Base-by-base conservation (phyloP, 2,888 invertebrate species). In the Aelia acuminata region DNA sequence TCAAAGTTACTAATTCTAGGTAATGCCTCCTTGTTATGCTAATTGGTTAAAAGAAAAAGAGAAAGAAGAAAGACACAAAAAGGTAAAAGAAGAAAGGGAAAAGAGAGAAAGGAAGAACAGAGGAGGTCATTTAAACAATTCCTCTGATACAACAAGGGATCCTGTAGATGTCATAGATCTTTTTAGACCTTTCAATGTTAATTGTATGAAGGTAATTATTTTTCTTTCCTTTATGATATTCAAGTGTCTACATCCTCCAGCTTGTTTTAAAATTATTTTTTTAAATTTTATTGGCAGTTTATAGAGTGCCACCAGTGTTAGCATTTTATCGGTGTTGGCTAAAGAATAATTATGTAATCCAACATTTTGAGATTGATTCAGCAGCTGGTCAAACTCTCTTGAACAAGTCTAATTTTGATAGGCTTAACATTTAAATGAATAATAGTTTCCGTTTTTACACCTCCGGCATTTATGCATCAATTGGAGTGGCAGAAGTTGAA, bases 1-100 rank as follows among this genome's bases (percentile, higher is more conserved):
- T 80, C 47, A 35, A 1, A 20, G 39, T 84, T 70, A 22, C 39
- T 20, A 87, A 31, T 50, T 85, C 43, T 57, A 90, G 90, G 97
- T 99, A 89, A 99, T 99, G 99, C 99, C 99, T 15, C 98, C 97
- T 0, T 96, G 96, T 92, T 96, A 98, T 3, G 98, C 98, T 4
- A 95, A 95, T 91, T 97, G 96, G 96, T 92, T 97, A 87, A 94
- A 97, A 80, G 80, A 80, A 43, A 80, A 80, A 43, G 80, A 80
- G n/a, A 80, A 80, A 80, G 80, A 80, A 80, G 80, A 80, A 47
- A 39, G 80, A 43, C 80, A 80, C n/a, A 80, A 80, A 47, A 39
- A 47, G 43, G 80, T 80, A n/a, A 80, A 80, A 80, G 80, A 80
- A 80, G 80, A 80, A 43, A 43, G 80, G 5, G 80, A 80, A 80